Base-by-base conservation (phyloP, 2,888 invertebrate species). In the Mesochorus sp. region DNA sequence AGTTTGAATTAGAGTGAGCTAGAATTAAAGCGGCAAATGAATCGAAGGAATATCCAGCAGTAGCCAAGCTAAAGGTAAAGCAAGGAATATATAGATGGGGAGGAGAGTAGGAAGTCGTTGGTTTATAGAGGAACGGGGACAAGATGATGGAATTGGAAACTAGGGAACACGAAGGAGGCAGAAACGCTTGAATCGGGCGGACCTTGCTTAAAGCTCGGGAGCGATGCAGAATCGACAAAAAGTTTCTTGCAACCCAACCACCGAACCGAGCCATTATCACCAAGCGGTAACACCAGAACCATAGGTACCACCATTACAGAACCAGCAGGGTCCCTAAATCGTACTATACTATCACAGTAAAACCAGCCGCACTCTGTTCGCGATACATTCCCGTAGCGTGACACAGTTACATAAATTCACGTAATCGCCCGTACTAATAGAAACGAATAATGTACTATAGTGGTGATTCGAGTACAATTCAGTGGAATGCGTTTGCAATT, bases 191-290 rank as follows among this genome's bases (percentile, higher is more conserved):
- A 72, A 64, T 62, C 21, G 34, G 44, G 61, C 34, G 53, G 72
- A 53, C 49, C 47, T 51, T 57, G 73, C 62, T 57, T 37, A 39
- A 24, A 34, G 34, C n/a, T n/a, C 37, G 21, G 12, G 17, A 49
- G 47, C 61, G 57, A 37, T 68, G 57, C 72, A 68, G 79, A 83
- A 85, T 83, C 82, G 82, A 83, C 81, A 84, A 85, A 84, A 86
- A 86, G 81, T 83, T 84, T 84, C 72, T 67, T 67, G 74, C 70
- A 61, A 67, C 62, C 44, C 55, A 73, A 53, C 75, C 64, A 75
- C 70, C 31, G 31, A 17, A 44, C 39, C 42, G 14, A 39, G 49
- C 71, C 71, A 62, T 71, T 62, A 71, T 62, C 62, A 51, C 61
- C 31, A 44, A 42, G 28, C 62, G 68, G 64, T 39, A 70, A 57